Base-by-base conservation (phyloP, 2,797 vertebrate species). In the Neosilurus hyrtlii region DNA sequence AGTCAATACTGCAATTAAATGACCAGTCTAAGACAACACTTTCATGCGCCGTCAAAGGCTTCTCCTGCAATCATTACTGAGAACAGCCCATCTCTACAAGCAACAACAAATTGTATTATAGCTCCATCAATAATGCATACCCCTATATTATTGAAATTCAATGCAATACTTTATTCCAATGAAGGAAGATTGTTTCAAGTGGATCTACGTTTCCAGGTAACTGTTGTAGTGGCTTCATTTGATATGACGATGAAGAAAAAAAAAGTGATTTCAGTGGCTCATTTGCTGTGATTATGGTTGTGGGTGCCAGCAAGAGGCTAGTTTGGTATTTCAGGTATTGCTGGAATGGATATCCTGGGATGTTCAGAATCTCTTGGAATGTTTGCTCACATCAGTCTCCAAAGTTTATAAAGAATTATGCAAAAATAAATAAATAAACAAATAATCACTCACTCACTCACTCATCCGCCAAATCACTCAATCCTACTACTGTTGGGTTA, bases 1-100 rank as follows among this genome's bases (percentile, higher is more conserved):
- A 88, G 85, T 90, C 89, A 90, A 90, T 90, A 89, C 54, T 78
- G 68, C 87, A 89, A 88, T 89, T 87, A 85, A 89, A 89, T 90
- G 86, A 88, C 86, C 82, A 49, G 65, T 83, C 73, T 80, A 56
- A 78, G 26, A 72, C 74, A 70, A 83, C 82, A 82, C 78, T 76
- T 78, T 79, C 82, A 80, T 68, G 54, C 75, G 77, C 59, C 62
- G 70, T 86, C 78, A 81, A 79, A 84, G 37, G 70, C 59, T 75
- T 76, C 81, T 79, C 49, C 72, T 56, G 51, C 82, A 88, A 87
- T 90, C 88, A 86, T 86, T 81, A 85, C 80, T 82, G 81, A 84
- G 71, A 43, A 70, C 75, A 80, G 63, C 70, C 81, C 82, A 16
- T 24, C 72, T 80, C 78, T 82, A 81, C 81, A 16, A 80, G 85